Percentiles rank a stretch among this genome's conserved stretches.
phyloP scores from a whole-genome alignment of 1,140 invertebrate species.

The Drosophila baimaii region DNA sequence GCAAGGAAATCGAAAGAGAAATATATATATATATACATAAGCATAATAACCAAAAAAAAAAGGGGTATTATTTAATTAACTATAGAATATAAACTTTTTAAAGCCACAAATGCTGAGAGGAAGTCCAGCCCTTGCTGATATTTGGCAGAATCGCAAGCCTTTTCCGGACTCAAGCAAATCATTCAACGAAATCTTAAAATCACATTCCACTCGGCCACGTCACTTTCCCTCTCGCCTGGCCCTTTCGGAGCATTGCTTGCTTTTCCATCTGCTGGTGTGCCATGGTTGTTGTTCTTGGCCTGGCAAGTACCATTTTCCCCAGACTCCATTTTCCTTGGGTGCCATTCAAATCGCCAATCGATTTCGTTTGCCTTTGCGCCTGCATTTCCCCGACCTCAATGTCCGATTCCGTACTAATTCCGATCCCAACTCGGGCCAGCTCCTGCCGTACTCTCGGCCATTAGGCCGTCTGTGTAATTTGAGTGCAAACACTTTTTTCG shows the following conservation, averaged over 20 bases:
- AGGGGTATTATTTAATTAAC: too few species aligned
- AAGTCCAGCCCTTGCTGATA: background rate
- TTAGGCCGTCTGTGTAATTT: constrained; percentile 65
- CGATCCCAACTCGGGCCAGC: constrained; percentile 1
- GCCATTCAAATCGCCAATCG: constrained; percentile 71
- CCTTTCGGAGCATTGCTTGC: background rate
- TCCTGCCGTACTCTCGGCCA: constrained; percentile 12
- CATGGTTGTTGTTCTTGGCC: constrained; percentile 9
- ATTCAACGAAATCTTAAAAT: constrained; percentile 8
- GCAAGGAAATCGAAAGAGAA: too few species aligned
- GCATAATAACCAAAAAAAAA: too few species aligned
- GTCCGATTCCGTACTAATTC: constrained; percentile 37
- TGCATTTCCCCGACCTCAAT: constrained; percentile 52
- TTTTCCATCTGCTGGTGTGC: constrained; percentile 6
- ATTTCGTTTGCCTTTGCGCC: constrained; percentile 62
- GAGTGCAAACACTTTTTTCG: constrained; percentile 72
- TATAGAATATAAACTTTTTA: too few species aligned
- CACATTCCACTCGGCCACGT: background rate
- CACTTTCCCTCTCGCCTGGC: constrained; percentile 16
- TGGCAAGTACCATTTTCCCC: constrained; percentile 41
- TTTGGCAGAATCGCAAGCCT: background rate
- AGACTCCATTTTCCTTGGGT: constrained; percentile 32
- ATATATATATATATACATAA: too few species aligned
- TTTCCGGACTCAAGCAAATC: background rate
- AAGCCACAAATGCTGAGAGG: too few species aligned